Evolutionary conservation across 2,888 invertebrate genomes (phyloP).

Genomic region (Diabrotica balteata): DNA sequence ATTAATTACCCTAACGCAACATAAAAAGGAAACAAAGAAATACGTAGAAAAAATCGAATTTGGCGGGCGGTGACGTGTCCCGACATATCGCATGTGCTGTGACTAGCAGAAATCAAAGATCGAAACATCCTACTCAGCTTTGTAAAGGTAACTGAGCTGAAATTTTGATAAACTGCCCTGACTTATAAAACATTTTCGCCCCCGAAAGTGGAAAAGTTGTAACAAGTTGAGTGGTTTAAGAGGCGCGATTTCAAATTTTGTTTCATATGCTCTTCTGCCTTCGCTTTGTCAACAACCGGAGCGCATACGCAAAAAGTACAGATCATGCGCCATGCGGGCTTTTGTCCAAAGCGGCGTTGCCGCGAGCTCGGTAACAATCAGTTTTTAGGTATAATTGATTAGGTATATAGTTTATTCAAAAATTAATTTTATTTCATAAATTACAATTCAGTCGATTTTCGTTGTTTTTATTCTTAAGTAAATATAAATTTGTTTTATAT

Average conservation of each 20-base stretch:
- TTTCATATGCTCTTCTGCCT: slow-evolving; percentile 58
- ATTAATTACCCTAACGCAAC: too few relatives aligned
- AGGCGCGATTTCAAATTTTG: slow-evolving; percentile 51
- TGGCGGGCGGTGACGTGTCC: slow-evolving; percentile 37
- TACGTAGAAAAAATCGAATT: slow-evolving; percentile 29
- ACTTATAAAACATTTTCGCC: slow-evolving; percentile 42
- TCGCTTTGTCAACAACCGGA: slow-evolving; percentile 47
- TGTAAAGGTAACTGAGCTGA: slow-evolving; percentile 36
- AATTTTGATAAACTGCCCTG: slow-evolving; percentile 30
- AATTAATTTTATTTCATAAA: too few relatives aligned
- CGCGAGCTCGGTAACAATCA: not conserved
- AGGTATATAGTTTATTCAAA: too few relatives aligned
- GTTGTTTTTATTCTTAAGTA: too few relatives aligned
- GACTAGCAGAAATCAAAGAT: slow-evolving; percentile 22
- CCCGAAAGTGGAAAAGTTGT: slow-evolving; percentile 41
- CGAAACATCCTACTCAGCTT: slow-evolving; percentile 26
- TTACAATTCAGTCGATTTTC: too few relatives aligned
- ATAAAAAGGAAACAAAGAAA: slow-evolving; percentile 4
- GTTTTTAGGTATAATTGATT: too few relatives aligned
- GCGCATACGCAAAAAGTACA: slow-evolving; percentile 43
- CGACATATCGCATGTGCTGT: slow-evolving; percentile 20
- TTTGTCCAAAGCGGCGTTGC: slow-evolving; percentile 9
- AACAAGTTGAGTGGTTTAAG: slow-evolving; percentile 47
- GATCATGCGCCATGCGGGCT: slow-evolving; percentile 74
- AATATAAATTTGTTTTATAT: too few relatives aligned